Evolutionary conservation across 2,797 vertebrate species (phyloP), one percentile per base, ranked within the genome.

Genomic region (Rhynchonycteris naso): DNA sequence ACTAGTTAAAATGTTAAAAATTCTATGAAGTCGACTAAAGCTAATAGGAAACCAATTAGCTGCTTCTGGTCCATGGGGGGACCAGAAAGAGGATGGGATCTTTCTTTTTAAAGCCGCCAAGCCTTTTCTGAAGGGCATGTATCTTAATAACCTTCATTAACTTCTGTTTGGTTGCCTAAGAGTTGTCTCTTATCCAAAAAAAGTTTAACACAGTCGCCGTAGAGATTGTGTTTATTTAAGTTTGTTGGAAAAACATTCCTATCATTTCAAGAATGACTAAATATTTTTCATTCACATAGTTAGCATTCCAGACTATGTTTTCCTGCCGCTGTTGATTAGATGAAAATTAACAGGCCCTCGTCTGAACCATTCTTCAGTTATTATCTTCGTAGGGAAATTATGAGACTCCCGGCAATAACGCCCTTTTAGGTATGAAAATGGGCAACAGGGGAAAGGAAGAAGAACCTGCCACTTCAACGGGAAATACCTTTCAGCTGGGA

Each of bases 241-340:
- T 98, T 98, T 98, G 98, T 98, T 98, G 98, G 98, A 98, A 99
- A 99, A 99, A 99, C 98, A 99, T 99, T 98, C 98, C 98, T 98
- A 98, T 98, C 98, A 99, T 99, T 99, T 98, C 98, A 98, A 98
- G 98, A 98, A 98, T 98, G 98, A 98, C 98, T 98, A 98, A 98
- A 98, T 98, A 98, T 98, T 98, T 98, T 98, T 98, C 98, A 98
- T 98, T 93, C 98, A 98, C 98, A 99, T 99, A 98, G 98, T 98
- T 98, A 1, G 74, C 98, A 99, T 99, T 98, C 98, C 98, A 98
- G 97, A 91, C 97, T 95, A 96, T 97, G 97, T 98, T 97, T 96
- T 98, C 97, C 98, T 97, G 95, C 96, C 96, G 96, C 94, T 97
- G 98, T 98, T 98, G 98, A 98, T 98, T 98, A 98, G 97, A 98